Evolutionary conservation across 2,113 vertebrate species (phyloP), one percentile per base, ranked within the genome.

Genomic region (Hippocampus mohnikei): DNA sequence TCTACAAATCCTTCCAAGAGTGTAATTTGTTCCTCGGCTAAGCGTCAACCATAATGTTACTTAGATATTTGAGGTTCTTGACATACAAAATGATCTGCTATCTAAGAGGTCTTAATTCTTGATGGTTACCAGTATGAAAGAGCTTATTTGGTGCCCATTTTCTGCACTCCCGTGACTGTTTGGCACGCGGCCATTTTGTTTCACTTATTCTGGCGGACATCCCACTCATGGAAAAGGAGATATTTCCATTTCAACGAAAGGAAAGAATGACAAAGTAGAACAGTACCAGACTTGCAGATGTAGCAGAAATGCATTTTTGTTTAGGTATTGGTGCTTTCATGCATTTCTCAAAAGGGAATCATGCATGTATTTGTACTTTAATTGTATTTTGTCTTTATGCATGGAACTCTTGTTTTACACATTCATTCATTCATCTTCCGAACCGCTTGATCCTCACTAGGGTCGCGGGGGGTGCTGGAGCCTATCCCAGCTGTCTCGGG

Each of bases 81-180:
- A 88, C 79, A 67, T 65, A 50, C 77, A 76, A 78, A 84, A 81
- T 79, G 74, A 68, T 65, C 33, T 48, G 56, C 67, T 74, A 71
- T 74, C 58, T 76, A 44, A 66, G 61, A 78, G 29, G 80, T 75
- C 71, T 76, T 72, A 79, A 76, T 72, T 10, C 41, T 66, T 71
- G 66, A 77, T 37, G 46, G 60, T 41, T 71, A 53, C 68, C 69
- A 65, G 46, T n/a, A 48, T 68, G 59, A 69, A 65, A 53, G 29
- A 42, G 18, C 60, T 0, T 4, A 25, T 67, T 68, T 71, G 23
- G 12, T 76, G 69, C 81, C 70, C 66, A 12, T 63, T 58, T 56
- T 67, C 15, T 76, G 67, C 82, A 86, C 85, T 88, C 85, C 81
- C 73, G 55, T 44, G 72, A 11, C 61, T 20, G 75, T 84, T 84